Base-by-base conservation (phyloP, 2,888 invertebrate genomes). In the Nymphalis c-album region DNA sequence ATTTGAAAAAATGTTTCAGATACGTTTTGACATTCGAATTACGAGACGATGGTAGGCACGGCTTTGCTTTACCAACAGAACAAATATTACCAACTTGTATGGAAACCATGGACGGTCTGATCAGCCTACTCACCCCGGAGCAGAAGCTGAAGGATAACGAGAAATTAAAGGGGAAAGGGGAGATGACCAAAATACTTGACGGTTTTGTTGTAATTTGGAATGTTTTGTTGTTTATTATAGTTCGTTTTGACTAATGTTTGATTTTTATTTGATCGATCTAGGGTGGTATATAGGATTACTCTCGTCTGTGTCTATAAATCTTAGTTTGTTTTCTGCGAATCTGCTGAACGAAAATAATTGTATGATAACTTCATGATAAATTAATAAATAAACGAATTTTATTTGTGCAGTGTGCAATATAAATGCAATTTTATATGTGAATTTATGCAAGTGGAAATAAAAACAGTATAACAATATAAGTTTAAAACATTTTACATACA, bases 1-100 rank as follows among this genome's bases (percentile, higher is more conserved):
- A 31, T 31, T 31, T 31, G 6, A 31, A n/a, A 45, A 8, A n/a
- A 13, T 7, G 17, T 73, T 69, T 2, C 76, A 90, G 90, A 13
- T 93, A 95, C 61, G 91, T 94, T 0, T 93, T 94, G 73, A 94
- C 95, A 0, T 94, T 95, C 62, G 96, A 97, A 81, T 87, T 96
- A 3, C 89, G 95, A 6, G 95, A 95, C 76, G 84, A 78, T 0
- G 94, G 95, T 0, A 73, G 78, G 40, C 87, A 93, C 55, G 96
- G 96, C 0, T 96, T 96, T 77, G 80, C 94, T 7, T 83, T 96
- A 7, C 95, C 96, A 0, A 86, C 94, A 0, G 71, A 83, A 0
- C 89, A 94, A 75, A 96, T 96, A 59, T 78, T 94, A 22, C 94
- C 95, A 0, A 94, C 94, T 0, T 94, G 94, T 58, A 76, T 85